Evolutionary conservation across 2,113 vertebrate genomes (phyloP).

Genomic region (Amblyornis subalaris): DNA sequence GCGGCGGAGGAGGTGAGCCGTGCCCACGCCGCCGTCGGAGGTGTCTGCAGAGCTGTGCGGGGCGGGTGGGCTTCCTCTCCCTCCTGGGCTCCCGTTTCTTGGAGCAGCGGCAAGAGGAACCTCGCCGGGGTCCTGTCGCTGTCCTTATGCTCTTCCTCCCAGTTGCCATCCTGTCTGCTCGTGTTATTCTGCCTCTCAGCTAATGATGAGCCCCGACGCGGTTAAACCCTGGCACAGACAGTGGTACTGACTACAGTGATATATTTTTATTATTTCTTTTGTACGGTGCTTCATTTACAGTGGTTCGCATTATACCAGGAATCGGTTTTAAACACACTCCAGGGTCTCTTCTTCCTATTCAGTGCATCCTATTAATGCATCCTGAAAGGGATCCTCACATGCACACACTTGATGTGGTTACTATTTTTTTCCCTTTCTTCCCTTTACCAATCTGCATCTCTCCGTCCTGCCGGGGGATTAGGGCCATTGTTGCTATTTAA

Average conservation of each 20-base stretch:
- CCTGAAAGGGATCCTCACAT: slow-evolving; percentile 33
- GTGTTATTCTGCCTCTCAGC: neutral
- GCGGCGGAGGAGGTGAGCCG: neutral
- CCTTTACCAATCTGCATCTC: slow-evolving; percentile 33
- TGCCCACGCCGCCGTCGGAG: neutral
- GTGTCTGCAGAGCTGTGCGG: neutral
- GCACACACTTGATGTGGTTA: neutral
- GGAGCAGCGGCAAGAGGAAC: rapidly evolving
- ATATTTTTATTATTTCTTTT: slow-evolving; percentile 41
- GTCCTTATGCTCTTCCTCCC: neutral
- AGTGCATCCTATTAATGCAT: slow-evolving; percentile 40
- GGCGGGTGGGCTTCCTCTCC: neutral
- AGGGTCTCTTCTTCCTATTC: slow-evolving; percentile 57
- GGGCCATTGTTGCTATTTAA: slow-evolving; percentile 55
- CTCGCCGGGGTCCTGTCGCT: rapidly evolving
- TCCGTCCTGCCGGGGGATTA: neutral
- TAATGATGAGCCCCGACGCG: neutral
- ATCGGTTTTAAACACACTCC: slow-evolving; percentile 43
- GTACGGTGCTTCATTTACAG: neutral
- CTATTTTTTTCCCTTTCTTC: slow-evolving; percentile 44
- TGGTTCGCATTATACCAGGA: neutral
- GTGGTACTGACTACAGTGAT: neutral
- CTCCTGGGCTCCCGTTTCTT: neutral
- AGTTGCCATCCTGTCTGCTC: neutral
- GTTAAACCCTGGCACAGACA: neutral